Conservation (phyloP, 2,797 vertebrate genomes). For the Allobates femoralis region DNA sequence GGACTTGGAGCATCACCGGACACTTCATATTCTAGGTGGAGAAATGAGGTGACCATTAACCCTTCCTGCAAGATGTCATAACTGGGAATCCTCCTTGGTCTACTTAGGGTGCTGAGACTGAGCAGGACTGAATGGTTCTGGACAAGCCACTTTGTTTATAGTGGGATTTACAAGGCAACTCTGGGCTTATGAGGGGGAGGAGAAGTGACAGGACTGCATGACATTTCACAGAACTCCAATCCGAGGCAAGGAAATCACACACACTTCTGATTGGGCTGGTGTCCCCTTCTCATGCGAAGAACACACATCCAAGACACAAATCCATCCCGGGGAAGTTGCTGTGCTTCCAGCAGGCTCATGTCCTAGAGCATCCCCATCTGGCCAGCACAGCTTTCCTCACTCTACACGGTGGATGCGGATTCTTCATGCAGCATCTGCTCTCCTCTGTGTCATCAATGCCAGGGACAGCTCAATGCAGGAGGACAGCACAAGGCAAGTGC, state of each 20-base stretch:
- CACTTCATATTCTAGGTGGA: constrained; percentile 19
- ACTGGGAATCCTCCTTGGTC: constrained; percentile 5
- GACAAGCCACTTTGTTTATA: constrained; percentile 45
- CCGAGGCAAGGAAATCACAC: constrained; percentile 32
- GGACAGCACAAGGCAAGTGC: constrained; percentile 27
- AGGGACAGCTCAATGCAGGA: constrained; percentile 24
- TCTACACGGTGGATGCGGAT: constrained; percentile 41
- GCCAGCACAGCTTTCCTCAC: constrained; percentile 54
- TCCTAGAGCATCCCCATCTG: constrained; percentile 58
- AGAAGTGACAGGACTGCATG: constrained; percentile 60
- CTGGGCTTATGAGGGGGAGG: constrained; percentile 50
- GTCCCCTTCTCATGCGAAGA: constrained; percentile 19
- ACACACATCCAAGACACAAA: constrained; percentile 36
- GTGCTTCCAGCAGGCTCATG: constrained; percentile 54
- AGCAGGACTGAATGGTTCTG: constrained; percentile 25
- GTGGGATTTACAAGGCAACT: constrained; percentile 43
- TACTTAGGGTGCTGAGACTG: background rate
- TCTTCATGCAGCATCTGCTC: constrained; percentile 46
- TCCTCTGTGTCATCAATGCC: constrained; percentile 27
- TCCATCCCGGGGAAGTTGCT: constrained; percentile 55
- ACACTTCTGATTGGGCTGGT: constrained; percentile 46
- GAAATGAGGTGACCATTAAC: background rate
- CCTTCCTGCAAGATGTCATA: constrained; percentile 30
- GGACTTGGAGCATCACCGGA: constrained; percentile 13
- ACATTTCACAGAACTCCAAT: constrained; percentile 52